These are phyloP conservation scores for Myiozetetes cayanensis DNA, from an alignment of 2,113 vertebrate species.

Conservation along the genomic window DNA sequence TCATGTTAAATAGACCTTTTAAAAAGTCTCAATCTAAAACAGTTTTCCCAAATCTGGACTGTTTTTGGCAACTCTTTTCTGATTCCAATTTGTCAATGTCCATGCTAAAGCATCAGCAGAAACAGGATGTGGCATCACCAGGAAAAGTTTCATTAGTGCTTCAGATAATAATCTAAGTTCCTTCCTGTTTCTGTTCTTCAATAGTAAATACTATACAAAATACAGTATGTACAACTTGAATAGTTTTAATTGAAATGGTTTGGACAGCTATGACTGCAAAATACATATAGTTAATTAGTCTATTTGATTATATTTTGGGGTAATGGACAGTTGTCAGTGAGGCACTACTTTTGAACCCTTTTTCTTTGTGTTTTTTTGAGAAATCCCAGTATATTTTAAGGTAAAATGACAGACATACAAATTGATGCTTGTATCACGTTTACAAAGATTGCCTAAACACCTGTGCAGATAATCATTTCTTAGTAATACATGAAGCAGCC, in stretches of 20 bases:
- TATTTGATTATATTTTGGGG: neutral
- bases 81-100: neutral
- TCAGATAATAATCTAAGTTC: neutral
- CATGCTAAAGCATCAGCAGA: neutral
- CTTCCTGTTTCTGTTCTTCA: neutral
- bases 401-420: neutral
- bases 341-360: neutral
- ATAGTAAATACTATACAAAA: neutral
- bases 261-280: neutral
- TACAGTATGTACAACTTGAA: neutral
- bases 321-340: neutral
- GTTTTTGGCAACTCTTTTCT: neutral
- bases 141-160: neutral
- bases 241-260: neutral
- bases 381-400: neutral
- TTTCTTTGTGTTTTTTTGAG: neutral
- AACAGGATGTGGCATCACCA: accelerated
- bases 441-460: neutral
- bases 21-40: neutral
- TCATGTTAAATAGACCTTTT: neutral
- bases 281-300: neutral
- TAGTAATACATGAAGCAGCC: neutral
- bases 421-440: neutral
- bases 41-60: neutral
- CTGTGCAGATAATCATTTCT: accelerated